Evolutionary conservation across 2,797 vertebrate species (phyloP).

Genomic region (Malacoctenus gilli): DNA sequence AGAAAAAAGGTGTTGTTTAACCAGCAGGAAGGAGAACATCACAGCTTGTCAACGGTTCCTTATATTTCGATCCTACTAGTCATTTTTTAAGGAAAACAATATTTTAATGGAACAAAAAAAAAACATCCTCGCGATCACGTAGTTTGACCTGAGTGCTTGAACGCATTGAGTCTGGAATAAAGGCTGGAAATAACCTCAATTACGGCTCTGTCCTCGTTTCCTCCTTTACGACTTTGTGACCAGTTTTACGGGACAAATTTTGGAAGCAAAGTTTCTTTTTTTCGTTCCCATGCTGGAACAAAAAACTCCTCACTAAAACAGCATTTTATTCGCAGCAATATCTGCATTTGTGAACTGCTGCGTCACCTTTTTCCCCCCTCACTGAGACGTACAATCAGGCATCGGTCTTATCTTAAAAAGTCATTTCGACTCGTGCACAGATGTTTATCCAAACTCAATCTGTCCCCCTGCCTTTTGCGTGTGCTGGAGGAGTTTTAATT

Average conservation of each 20-base stretch:
- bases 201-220: background rate
- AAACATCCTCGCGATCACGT: too few relatives aligned
- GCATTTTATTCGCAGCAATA: conserved; percentile 5
- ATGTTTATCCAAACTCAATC: conserved; percentile 34
- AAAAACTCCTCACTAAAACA: too few relatives aligned
- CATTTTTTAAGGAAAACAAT: too few relatives aligned
- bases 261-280: conserved; percentile 1
- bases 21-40: too few relatives aligned
- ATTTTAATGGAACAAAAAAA: too few relatives aligned
- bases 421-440: conserved; percentile 5
- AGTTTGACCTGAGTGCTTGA: too few relatives aligned
- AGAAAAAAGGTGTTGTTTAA: too few relatives aligned
- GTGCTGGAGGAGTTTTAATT: conserved; percentile 20
- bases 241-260: conserved; percentile 11
- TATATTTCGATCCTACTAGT: too few relatives aligned
- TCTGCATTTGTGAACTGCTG: background rate
- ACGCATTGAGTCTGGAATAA: too few relatives aligned
- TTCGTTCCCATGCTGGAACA: background rate
- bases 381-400: background rate
- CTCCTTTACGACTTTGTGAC: too few relatives aligned
- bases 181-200: too few relatives aligned
- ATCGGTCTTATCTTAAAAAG: background rate
- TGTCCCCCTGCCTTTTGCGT: conserved; percentile 12
- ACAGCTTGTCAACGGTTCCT: too few relatives aligned
- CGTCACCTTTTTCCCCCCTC: background rate